phyloP scores from a whole-genome alignment of 2,113 vertebrate genomes.

The Dasypus novemcinctus region DNA sequence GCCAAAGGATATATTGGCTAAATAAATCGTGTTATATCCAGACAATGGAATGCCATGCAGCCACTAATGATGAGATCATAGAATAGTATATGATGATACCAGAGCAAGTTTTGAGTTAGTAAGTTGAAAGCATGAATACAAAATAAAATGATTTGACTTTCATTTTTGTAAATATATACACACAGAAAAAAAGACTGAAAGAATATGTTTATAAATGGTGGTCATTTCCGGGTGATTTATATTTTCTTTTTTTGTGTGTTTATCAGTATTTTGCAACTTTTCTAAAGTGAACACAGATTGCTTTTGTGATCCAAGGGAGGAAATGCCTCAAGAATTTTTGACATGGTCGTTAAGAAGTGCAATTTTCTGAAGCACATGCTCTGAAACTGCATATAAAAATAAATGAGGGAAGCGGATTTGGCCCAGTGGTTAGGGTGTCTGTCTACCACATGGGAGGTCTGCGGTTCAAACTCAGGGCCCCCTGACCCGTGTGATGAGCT shows the following conservation, averaged over 20 bases:
- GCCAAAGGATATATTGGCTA: background rate
- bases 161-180: background rate
- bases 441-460: too few relatives aligned
- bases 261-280: background rate
- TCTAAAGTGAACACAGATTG: background rate
- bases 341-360: background rate
- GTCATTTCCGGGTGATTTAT: background rate
- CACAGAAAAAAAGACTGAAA: background rate
- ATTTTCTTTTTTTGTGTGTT: background rate
- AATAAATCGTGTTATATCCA: background rate
- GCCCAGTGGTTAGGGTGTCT: too few relatives aligned
- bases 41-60: background rate
- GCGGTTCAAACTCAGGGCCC: too few relatives aligned
- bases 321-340: background rate
- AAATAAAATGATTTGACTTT: background rate
- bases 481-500: too few relatives aligned
- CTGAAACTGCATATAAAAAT: background rate
- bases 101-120: background rate
- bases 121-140: background rate
- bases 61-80: background rate
- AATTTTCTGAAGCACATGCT: background rate
- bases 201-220: background rate
- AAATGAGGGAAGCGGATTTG: background rate
- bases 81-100: background rate
- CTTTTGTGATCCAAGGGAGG: background rate